A percentile compares a stretch with the other conserved stretches of the same genome.
These are phyloP conservation scores for Kryptolebias marmoratus DNA, from an alignment of 2,113 vertebrate species.

Conservation along the genomic window DNA sequence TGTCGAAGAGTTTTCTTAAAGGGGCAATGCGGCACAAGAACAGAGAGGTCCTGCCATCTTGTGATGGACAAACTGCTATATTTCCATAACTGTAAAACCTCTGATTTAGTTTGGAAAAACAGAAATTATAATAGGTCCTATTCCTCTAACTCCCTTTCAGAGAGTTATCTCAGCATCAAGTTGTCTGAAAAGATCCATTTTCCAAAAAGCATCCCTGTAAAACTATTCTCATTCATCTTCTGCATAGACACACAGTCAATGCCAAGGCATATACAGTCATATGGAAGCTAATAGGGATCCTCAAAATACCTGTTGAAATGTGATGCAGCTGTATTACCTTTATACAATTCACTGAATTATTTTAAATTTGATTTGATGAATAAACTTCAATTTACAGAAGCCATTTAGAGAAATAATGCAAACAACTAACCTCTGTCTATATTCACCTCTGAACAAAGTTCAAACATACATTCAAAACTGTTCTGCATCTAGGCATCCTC, in stretches of 20 bases:
- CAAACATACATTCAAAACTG: no score
- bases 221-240: slow-evolving; percentile 59
- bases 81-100: slow-evolving; percentile 65
- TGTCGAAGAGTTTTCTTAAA: slow-evolving; percentile 62
- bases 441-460: no score
- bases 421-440: no score
- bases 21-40: slow-evolving; percentile 36
- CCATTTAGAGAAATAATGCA: neutral
- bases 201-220: slow-evolving; percentile 48
- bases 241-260: slow-evolving; percentile 56
- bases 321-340: neutral
- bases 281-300: slow-evolving; percentile 52
- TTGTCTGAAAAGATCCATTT: slow-evolving; percentile 15
- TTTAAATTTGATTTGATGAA: no score
- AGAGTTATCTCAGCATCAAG: slow-evolving; percentile 36
- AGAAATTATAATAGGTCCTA: slow-evolving; percentile 39
- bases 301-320: slow-evolving; percentile 66
- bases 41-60: slow-evolving; percentile 49
- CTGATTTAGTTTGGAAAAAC: slow-evolving; percentile 39
- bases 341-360: no score
- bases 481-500: no score
- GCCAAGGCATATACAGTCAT: slow-evolving; percentile 67
- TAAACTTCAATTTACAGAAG: neutral
- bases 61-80: slow-evolving; percentile 69
- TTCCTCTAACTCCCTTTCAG: slow-evolving; percentile 26